Conservation (phyloP, 2,113 vertebrate species). For the Trematocara nigrifrons region DNA sequence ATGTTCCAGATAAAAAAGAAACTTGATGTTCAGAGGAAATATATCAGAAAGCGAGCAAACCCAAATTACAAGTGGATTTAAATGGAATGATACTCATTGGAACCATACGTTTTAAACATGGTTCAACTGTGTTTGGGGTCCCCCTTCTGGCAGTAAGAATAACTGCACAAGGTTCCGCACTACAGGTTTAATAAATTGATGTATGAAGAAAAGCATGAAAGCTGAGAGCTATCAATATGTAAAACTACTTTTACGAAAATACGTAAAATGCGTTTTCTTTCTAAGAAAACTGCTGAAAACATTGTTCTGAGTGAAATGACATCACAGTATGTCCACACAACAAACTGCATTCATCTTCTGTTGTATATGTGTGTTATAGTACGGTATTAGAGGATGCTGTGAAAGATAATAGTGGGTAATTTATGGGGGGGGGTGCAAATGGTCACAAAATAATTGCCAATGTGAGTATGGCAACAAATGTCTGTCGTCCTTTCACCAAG, state of each 20-base stretch:
- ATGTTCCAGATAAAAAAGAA: neutral
- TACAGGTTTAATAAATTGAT: neutral
- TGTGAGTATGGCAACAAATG: neutral
- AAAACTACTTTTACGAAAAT: neutral
- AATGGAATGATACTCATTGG: neutral
- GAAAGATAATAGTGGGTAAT: neutral
- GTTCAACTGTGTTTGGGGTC: neutral
- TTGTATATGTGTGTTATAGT: neutral
- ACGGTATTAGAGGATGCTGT: neutral
- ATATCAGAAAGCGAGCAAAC: neutral
- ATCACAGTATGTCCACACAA: neutral
- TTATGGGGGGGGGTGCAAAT: neutral
- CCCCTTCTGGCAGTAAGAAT: neutral
- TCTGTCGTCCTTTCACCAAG: neutral
- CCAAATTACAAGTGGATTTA: neutral
- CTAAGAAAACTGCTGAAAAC: neutral
- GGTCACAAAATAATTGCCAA: neutral
- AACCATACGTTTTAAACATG: neutral
- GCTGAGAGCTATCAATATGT: neutral
- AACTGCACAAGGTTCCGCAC: neutral
- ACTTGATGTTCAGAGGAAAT: neutral
- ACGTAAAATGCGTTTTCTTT: neutral
- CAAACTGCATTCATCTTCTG: neutral
- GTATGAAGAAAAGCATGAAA: neutral
- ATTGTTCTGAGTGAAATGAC: neutral